Evolutionary conservation across 2,113 vertebrate genomes (phyloP).

Genomic region (Sterna hirundo): DNA sequence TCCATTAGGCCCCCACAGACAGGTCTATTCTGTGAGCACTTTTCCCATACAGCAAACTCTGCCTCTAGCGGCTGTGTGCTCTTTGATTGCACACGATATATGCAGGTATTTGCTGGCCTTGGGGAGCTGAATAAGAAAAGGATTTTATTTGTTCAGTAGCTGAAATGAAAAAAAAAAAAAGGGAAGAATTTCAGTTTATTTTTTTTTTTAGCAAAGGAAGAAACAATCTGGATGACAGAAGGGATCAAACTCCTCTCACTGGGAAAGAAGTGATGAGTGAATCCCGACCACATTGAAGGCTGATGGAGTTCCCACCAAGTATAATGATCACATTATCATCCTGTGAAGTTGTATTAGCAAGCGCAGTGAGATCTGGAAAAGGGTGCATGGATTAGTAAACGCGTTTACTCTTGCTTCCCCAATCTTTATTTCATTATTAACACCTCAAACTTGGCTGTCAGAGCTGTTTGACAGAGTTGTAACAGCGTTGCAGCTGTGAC

Average conservation of each 20-base stretch:
- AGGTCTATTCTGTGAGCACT: not conserved
- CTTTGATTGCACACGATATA: not conserved
- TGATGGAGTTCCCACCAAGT: not conserved
- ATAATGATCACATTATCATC: not conserved
- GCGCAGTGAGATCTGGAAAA: not conserved
- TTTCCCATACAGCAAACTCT: not conserved
- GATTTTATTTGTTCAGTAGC: not conserved
- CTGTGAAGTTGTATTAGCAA: not conserved
- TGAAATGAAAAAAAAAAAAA: not conserved
- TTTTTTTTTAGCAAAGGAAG: not conserved
- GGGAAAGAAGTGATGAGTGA: not conserved
- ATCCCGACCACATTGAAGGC: fast-evolving
- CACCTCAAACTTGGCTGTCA: not conserved
- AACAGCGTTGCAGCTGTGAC: not conserved
- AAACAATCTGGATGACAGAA: not conserved
- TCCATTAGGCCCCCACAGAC: not conserved
- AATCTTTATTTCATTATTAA: not conserved
- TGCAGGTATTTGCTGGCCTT: not conserved
- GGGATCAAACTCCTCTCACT: not conserved
- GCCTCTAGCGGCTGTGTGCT: not conserved
- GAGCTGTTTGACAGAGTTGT: not conserved
- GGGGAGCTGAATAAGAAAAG: not conserved
- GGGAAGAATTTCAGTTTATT: not conserved
- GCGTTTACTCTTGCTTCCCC: not conserved
- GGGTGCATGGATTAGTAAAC: too few relatives aligned